These are phyloP conservation scores for Phenacoccus solenopsis DNA, from an alignment of 1,140 invertebrate genomes.

Conservation along the genomic window DNA sequence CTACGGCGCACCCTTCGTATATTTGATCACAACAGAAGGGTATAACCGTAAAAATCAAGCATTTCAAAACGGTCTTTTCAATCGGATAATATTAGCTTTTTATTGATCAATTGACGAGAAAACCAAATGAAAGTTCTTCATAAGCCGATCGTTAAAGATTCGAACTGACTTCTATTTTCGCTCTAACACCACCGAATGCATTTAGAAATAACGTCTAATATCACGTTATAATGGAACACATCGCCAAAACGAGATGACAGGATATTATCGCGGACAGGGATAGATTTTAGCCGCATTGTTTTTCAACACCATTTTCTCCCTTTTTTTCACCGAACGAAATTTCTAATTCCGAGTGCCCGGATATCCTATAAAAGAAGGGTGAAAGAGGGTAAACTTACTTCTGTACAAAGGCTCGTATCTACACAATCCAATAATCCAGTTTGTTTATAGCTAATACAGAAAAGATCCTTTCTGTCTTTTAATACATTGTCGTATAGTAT, in stretches of 20 bases:
- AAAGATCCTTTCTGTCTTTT: constrained; percentile 10
- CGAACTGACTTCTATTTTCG: too few relatives aligned
- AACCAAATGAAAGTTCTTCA: too few relatives aligned
- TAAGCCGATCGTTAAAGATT: too few relatives aligned
- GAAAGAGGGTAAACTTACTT: background rate
- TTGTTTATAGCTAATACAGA: constrained; percentile 12
- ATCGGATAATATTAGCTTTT: too few relatives aligned
- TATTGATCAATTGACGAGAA: too few relatives aligned
- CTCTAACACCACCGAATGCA: too few relatives aligned
- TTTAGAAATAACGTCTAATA: too few relatives aligned
- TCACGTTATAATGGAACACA: too few relatives aligned
- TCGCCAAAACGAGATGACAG: background rate
- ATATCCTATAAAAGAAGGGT: constrained; percentile 8
- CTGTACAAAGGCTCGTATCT: constrained; percentile 4
- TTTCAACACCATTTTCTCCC: constrained; percentile 7
- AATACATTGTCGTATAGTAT: background rate
- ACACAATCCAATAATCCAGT: constrained; percentile 15
- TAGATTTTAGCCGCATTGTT: constrained; percentile 6
- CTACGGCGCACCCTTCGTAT: too few relatives aligned
- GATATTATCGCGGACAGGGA: background rate
- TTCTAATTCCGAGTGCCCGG: constrained; percentile 12
- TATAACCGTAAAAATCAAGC: too few relatives aligned
- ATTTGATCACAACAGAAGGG: too few relatives aligned
- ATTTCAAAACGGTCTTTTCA: too few relatives aligned
- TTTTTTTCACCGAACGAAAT: constrained; percentile 8